phyloP scores from a whole-genome alignment of 2,888 invertebrate genomes.

The Tuta absoluta region DNA sequence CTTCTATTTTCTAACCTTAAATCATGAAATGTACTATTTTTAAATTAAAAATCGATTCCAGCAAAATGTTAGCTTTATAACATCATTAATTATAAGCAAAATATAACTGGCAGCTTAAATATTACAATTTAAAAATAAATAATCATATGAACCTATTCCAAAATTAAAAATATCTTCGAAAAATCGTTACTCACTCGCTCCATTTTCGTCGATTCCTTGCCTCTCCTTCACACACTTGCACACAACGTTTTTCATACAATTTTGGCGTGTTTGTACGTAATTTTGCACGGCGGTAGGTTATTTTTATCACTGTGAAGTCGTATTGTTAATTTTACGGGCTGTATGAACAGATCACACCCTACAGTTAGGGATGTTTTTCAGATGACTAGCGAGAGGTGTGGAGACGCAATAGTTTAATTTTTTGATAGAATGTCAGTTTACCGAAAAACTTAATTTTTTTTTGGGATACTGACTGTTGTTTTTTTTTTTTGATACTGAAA shows the following conservation, averaged over 20 bases:
- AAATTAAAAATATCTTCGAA: conserved; percentile 10
- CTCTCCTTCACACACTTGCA: background rate
- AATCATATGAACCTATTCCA: background rate
- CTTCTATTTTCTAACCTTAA: background rate
- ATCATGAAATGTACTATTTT: background rate
- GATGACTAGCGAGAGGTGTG: background rate
- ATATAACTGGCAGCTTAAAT: background rate
- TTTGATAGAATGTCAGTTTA: too few relatives aligned
- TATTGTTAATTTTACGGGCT: conserved; percentile 17
- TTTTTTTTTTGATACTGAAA: too few relatives aligned
- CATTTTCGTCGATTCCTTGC: background rate
- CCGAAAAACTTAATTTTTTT: too few relatives aligned
- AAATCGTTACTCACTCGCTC: conserved; percentile 13
- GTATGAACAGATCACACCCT: conserved; percentile 19
- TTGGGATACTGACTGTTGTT: too few relatives aligned
- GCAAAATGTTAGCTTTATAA: background rate
- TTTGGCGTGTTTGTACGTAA: background rate
- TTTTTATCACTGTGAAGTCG: background rate
- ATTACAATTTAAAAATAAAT: background rate
- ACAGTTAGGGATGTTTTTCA: conserved; percentile 18
- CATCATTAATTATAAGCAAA: background rate
- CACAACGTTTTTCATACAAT: conserved; percentile 4
- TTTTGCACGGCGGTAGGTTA: background rate
- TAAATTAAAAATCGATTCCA: background rate
- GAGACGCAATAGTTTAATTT: background rate